Evolutionary conservation across 2,888 invertebrate species (phyloP), one percentile per base, ranked within the genome.

Genomic region (Adelphocoris suturalis): DNA sequence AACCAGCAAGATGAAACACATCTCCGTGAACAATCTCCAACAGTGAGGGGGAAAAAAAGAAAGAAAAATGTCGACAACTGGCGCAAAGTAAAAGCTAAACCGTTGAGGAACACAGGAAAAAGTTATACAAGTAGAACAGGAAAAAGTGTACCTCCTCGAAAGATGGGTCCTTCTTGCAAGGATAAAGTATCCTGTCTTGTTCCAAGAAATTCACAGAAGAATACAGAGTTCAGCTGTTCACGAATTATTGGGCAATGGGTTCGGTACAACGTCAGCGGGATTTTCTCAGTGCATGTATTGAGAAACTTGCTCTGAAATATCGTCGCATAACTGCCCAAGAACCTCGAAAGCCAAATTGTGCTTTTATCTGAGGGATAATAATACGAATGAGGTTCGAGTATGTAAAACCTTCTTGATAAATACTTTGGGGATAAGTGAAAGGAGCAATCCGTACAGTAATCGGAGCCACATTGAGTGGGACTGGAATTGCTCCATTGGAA

Each of bases 321-420:
- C 90, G 90, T 55, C 85, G 85, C 61, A 75, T 85, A 84, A 46
- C 84, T 82, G 85, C 85, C 55, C 37, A 12, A 68, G 85, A 89
- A 84, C 86, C 87, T 68, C 37, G 90, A 82, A 91, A 81, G 57
- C 57, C 87, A 84, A 90, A 90, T 81, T 88, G 68, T 87, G 90
- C 90, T 88, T 90, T 89, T 89, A 90, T 90, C 80, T 88, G n/a
- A 89, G 88, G 82, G 37, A 86, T 81, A 90, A 89, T 89, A 76
- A 90, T 85, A 81, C 84, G 80, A 91, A 48, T 81, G 48, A 90
- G 86, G 52, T 91, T 57, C 47, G 90, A 90, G 92, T 91, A 55
- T 91, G 91, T 85, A 92, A 92, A 92, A 91, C 91, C 13, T 92
- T 92, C 90, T 89, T 92, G 19, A 92, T 92, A 48, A 91, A 91